Base-by-base conservation (phyloP, 2,888 invertebrate genomes). In the Dromius quadrimaculatus region DNA sequence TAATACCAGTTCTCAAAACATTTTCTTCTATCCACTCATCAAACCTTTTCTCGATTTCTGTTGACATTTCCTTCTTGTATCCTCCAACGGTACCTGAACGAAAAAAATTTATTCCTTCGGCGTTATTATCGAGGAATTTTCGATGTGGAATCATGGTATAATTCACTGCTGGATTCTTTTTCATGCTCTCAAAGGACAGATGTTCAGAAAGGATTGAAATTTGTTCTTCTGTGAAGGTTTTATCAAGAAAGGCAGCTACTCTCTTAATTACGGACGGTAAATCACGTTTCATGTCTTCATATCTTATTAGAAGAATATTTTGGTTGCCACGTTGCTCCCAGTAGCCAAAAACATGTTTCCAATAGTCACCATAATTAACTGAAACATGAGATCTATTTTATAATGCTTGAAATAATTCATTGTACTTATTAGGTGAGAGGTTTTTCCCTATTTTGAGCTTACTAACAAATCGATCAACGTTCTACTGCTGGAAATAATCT, bases 21-120 rank as follows among this genome's bases (percentile, higher is more conserved):
- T 90, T 85, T 38, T 85, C 79, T 22, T 85, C 85, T 0, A 87
- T 88, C 92, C 92, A 92, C 6, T 87, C 82, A 78, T 94, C 92
- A 77, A 94, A 92, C 74, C 85, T 84, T 64, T 85, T 82, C 0
- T 91, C 89, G 76, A 93, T 83, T 76, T 91, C 89, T 1, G 87
- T 86, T 0, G 89, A 87, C 88, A 95, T 92, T 72, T 90, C 76
- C 1, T 76, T 77, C 68, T 79, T 80, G 74, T 81, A 81, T 15
- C 77, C 78, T 0, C 82, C 83, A 9, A 83, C 80, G 72, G 81
- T 79, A 5, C 86, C 86, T 19, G 81, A 80, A 73, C 86, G 79
- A 77, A 86, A 84, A 73, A 86, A 86, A 20, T 5, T 59, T 9
- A 59, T 17, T 15, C 59, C 59, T n/a, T 59, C 59, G n/a, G 59